These are phyloP conservation scores for Orycteropus afer DNA, from an alignment of 2,113 vertebrate genomes.

Conservation along the genomic window DNA sequence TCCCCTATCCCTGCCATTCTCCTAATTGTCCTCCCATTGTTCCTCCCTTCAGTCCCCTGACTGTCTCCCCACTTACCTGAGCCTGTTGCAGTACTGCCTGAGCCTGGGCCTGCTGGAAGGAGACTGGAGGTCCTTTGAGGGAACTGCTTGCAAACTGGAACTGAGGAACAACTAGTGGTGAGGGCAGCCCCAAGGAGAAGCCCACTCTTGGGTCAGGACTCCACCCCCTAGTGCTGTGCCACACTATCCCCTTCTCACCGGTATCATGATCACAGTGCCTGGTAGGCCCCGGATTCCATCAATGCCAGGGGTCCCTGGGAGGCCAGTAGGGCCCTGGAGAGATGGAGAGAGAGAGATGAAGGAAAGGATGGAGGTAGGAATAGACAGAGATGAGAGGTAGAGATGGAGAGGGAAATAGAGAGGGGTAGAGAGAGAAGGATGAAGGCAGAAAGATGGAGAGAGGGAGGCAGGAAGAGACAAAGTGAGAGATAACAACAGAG, in stretches of 20 bases:
- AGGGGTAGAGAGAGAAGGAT: not conserved
- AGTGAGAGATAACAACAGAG: not conserved
- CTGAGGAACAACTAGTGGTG: constrained; percentile 77
- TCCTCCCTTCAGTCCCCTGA: rapidly evolving
- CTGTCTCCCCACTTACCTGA: constrained; percentile 83
- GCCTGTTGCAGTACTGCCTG: constrained; percentile 93
- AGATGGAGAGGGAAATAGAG: too few relatives aligned
- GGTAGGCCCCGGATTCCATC: constrained; percentile 92
- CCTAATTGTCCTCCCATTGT: not conserved
- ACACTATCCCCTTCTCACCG: constrained; percentile 85
- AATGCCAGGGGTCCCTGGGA: constrained; percentile 90
- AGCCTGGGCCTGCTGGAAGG: constrained; percentile 93
- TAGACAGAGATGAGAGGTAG: not conserved
- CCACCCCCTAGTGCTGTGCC: not conserved
- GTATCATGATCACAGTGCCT: constrained; percentile 94
- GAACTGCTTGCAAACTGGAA: constrained; percentile 91
- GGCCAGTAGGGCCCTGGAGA: constrained; percentile 90
- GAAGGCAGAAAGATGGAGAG: not conserved
- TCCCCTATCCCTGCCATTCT: too few relatives aligned
- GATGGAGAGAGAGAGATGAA: not conserved
- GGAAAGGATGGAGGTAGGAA: not conserved
- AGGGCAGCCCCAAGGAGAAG: not conserved
- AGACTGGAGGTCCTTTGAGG: constrained; percentile 90
- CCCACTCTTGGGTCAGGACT: too few relatives aligned
- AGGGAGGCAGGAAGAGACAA: not conserved